Conservation (phyloP, 2,113 vertebrate genomes). For the Brienomyrus brachyistius region DNA sequence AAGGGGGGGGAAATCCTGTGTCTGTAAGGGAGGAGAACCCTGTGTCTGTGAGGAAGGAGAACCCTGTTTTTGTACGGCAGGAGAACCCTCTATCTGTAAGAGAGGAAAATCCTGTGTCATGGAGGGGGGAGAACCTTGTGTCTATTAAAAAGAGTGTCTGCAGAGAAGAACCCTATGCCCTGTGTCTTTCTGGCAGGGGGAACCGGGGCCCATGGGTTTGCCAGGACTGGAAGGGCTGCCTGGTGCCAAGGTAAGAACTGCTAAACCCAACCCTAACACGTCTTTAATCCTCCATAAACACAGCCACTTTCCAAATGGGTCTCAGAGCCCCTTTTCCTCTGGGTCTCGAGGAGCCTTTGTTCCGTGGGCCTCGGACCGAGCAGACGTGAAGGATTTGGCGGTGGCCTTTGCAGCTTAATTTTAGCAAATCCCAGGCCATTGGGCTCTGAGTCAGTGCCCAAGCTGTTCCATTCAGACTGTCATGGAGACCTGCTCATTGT, state of each 20-base stretch:
- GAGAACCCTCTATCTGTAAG: neutral
- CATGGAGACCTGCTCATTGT: neutral
- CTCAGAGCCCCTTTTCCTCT: neutral
- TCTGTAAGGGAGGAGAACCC: neutral
- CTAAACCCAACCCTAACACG: neutral
- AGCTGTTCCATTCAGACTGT: neutral
- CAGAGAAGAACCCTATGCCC: neutral
- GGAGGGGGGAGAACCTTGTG: neutral
- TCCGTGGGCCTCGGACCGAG: neutral
- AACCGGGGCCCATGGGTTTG: slow-evolving; percentile 86
- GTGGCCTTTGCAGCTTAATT: neutral
- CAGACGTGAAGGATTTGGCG: neutral
- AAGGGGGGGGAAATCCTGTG: neutral
- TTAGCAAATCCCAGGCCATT: neutral
- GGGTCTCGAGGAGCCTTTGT: neutral
- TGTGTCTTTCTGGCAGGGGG: slow-evolving; percentile 66
- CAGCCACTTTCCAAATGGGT: neutral
- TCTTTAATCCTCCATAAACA: slow-evolving; percentile 17
- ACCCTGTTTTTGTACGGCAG: neutral
- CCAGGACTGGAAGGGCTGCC: slow-evolving; percentile 89
- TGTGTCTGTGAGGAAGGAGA: neutral
- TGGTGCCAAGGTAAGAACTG: slow-evolving; percentile 78
- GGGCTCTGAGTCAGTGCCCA: neutral
- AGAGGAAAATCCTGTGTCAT: too few relatives aligned
- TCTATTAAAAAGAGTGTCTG: slow-evolving; percentile 23